Conservation (phyloP, 92 coral and sea anemone species). For the Palythoa grandis region DNA sequence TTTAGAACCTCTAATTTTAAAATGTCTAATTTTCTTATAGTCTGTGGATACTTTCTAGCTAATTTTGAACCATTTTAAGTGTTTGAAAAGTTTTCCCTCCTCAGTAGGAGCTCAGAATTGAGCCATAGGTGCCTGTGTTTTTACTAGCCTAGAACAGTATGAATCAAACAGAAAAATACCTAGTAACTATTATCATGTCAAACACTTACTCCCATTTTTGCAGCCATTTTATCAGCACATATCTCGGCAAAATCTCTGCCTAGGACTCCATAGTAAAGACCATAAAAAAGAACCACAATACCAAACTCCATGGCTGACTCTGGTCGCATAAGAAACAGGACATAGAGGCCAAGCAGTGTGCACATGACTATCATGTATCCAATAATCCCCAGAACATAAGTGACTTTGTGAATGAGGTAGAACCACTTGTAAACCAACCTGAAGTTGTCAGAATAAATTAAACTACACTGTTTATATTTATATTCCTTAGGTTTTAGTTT, state of each 20-base stretch:
- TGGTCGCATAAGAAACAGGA: constrained; percentile 85
- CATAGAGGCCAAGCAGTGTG: constrained; percentile 87
- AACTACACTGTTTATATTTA: too few relatives aligned
- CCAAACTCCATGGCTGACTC: constrained; percentile 97
- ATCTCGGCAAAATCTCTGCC: constrained; percentile 99
- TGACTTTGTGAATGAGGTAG: constrained; percentile 83
- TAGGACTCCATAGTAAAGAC: constrained; percentile 95
- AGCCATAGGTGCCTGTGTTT: too few relatives aligned
- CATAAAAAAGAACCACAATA: constrained; percentile 88
- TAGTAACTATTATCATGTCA: background rate
- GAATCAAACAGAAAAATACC: background rate
- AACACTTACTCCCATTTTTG: constrained; percentile 94
- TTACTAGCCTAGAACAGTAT: too few relatives aligned
- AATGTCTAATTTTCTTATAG: too few relatives aligned
- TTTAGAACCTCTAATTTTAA: too few relatives aligned
- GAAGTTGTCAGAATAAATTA: background rate
- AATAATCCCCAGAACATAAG: constrained; percentile 86
- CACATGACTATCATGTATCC: constrained; percentile 90
- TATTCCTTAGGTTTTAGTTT: too few relatives aligned
- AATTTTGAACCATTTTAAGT: too few relatives aligned
- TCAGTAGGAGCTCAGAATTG: too few relatives aligned
- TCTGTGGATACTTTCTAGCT: too few relatives aligned
- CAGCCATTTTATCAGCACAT: constrained; percentile 99
- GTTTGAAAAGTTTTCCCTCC: too few relatives aligned
- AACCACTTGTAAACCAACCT: constrained; percentile 99